phyloP scores from a whole-genome alignment of 1,140 invertebrate species.

The Latrodectus geometricus region DNA sequence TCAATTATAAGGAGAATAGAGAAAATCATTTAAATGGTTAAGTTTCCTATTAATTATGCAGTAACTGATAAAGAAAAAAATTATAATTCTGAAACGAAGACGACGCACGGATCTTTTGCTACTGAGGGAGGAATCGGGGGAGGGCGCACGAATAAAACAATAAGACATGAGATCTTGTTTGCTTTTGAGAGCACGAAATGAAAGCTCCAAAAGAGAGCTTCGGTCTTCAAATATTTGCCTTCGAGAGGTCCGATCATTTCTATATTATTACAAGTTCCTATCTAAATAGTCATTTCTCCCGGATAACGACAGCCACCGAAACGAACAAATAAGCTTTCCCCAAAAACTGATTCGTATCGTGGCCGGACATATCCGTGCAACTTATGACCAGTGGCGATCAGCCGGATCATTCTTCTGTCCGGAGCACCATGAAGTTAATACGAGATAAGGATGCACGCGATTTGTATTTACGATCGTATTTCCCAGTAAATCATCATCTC shows the following conservation, averaged over 20 bases:
- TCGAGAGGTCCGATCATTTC: constrained; percentile 58
- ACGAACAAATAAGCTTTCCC: constrained; percentile 20
- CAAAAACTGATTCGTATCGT: constrained; percentile 41
- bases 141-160: constrained; percentile 44
- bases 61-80: too few species aligned
- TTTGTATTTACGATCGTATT: constrained; percentile 57
- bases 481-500: constrained; percentile 42
- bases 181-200: constrained; percentile 47
- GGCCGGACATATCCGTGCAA: constrained; percentile 5
- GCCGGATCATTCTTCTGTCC: constrained; percentile 10
- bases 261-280: constrained; percentile 59
- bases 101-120: too few species aligned
- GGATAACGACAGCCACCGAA: constrained; percentile 27
- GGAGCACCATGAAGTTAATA: constrained; percentile 51
- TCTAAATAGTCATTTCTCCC: constrained; percentile 58
- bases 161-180: constrained; percentile 41
- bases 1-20: too few species aligned
- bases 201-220: neutral
- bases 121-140: neutral
- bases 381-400: constrained; percentile 42
- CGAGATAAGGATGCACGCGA: constrained; percentile 55
- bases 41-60: too few species aligned
- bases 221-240: constrained; percentile 55
- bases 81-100: too few species aligned
- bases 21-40: too few species aligned